Base-by-base conservation (phyloP, 2,113 vertebrate species). In the Datnioides undecimradiatus region DNA sequence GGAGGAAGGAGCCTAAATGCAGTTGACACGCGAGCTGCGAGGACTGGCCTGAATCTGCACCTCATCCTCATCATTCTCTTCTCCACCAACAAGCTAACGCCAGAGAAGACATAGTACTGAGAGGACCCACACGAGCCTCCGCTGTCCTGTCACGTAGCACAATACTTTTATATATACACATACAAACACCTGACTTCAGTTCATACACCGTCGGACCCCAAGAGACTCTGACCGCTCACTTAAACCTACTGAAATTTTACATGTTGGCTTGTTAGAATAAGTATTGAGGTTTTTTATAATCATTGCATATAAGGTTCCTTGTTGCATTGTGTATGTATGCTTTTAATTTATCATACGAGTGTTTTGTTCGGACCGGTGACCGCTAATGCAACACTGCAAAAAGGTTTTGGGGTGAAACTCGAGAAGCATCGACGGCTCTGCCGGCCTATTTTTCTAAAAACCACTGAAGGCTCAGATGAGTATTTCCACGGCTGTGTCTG, bases 91-190 rank as follows among this genome's bases (percentile, higher is more conserved):
- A 92, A 91, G 72, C 79, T 92, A 11, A 91, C 79, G 13, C 82
- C 89, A 25, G 88, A 94, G 76, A 94, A 91, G 54, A 93, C 90
- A 92, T 91, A 90, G 85, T 76, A 73, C 43, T 69, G 71, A 80
- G 43, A 54, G 41, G 67, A 77, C 5, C 31, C 43, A 54, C 17
- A 14, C 0, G 2, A 34, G n/a, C 54, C n/a, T 46, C 58, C 57
- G 67, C 63, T 67, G 64, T 46, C 31, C 19, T 71, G 63, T 58
- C 65, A 75, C 64, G 14, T 4, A 74, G 72, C 67, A 90, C 68
- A 71, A 33, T 52, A 41, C 29, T 70, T 82, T 54, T 73, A 25
- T 64, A 40, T 13, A 29, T 29, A 25, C 33, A 43, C 38, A 36
- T 23, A 36, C 31, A 41, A 1, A 23, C 33, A 58, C 48, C n/a